Conservation (phyloP, 2,797 vertebrate species). For the Spinus olivaceus region DNA sequence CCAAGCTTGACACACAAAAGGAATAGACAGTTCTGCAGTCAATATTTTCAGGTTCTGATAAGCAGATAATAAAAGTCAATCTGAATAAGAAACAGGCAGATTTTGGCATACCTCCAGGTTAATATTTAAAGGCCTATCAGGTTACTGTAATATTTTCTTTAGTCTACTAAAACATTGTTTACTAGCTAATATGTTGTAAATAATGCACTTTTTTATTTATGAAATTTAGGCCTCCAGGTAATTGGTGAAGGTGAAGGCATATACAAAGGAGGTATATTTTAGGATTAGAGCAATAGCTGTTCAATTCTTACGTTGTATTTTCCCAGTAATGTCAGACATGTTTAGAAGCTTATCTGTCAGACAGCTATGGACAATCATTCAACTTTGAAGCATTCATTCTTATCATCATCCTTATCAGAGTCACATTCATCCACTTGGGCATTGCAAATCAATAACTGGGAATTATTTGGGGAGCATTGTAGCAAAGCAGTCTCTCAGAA, state of each 20-base stretch:
- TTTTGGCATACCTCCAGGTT: neutral
- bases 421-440: neutral
- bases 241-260: neutral
- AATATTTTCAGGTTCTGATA: neutral
- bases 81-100: neutral
- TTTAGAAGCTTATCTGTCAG: slow-evolving; percentile 8
- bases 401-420: neutral
- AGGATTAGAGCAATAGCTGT: neutral
- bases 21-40: neutral
- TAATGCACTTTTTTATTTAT: neutral
- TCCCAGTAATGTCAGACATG: neutral
- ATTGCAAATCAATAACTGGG: slow-evolving; percentile 9
- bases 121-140: neutral
- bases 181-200: neutral
- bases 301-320: neutral
- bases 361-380: neutral
- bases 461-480: neutral
- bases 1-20: neutral
- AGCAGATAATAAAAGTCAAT: neutral
- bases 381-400: neutral
- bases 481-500: neutral
- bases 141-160: neutral
- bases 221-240: neutral
- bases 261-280: neutral
- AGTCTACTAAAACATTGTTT: neutral